Conservation (phyloP, 2,797 vertebrate species). For the Notolepis coatsorum region DNA sequence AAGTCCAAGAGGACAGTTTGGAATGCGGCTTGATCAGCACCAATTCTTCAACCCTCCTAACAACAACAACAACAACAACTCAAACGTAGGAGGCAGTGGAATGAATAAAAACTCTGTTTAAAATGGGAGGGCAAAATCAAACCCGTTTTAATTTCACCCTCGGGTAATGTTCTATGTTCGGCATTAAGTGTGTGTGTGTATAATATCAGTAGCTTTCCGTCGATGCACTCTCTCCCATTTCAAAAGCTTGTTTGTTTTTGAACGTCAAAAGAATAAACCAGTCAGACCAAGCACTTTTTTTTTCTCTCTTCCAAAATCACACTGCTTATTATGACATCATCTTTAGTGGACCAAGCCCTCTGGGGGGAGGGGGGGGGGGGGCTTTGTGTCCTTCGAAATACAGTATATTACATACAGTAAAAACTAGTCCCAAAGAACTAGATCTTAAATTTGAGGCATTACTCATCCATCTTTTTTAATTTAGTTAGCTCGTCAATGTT, state of each 20-base stretch:
- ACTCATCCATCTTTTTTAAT: neutral
- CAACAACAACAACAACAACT: slow-evolving; percentile 35
- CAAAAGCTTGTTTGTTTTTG: slow-evolving; percentile 44
- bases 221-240: slow-evolving; percentile 38
- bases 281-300: slow-evolving; percentile 58
- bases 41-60: slow-evolving; percentile 62
- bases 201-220: slow-evolving; percentile 69
- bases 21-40: slow-evolving; percentile 66
- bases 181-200: slow-evolving; percentile 52
- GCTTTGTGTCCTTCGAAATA: slow-evolving; percentile 58
- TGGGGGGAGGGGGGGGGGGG: slow-evolving; percentile 10
- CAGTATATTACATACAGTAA: slow-evolving; percentile 70
- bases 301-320: slow-evolving; percentile 31
- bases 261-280: slow-evolving; percentile 26
- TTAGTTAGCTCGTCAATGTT: slow-evolving; percentile 6
- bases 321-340: slow-evolving; percentile 70
- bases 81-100: slow-evolving; percentile 39
- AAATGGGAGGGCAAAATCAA: neutral
- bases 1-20: slow-evolving; percentile 57
- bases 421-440: slow-evolving; percentile 31
- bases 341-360: slow-evolving; percentile 54
- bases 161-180: slow-evolving; percentile 40
- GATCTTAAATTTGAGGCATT: slow-evolving; percentile 25
- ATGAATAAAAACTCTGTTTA: slow-evolving; percentile 69
- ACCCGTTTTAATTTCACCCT: too few species aligned